Percentiles rank a stretch among this genome's conserved stretches.
These are phyloP conservation scores for Dinocampus coccinellae DNA, from an alignment of 2,888 invertebrate species.

Conservation along the genomic window DNA sequence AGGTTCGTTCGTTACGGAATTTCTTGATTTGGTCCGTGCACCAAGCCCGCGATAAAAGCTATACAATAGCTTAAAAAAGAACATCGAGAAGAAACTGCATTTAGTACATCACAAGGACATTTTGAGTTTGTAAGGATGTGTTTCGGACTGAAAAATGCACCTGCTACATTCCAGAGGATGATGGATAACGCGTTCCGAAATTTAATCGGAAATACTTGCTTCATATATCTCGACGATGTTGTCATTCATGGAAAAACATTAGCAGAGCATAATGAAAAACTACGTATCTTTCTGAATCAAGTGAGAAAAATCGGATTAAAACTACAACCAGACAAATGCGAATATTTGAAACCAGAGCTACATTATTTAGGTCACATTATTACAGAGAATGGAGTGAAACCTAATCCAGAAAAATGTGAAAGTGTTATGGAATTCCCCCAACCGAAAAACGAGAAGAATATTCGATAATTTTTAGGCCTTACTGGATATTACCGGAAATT, in stretches of 20 bases:
- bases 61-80: too few species aligned
- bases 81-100: conserved; percentile 31
- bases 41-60: too few species aligned
- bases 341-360: conserved; percentile 44
- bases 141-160: conserved; percentile 35
- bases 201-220: conserved; percentile 26
- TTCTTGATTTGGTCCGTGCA: too few species aligned
- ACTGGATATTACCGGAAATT: conserved; percentile 50
- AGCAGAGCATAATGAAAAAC: background rate
- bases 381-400: conserved; percentile 43
- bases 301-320: conserved; percentile 13
- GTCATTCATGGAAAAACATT: conserved; percentile 18
- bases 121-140: conserved; percentile 37
- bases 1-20: too few species aligned
- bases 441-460: background rate
- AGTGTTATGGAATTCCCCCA: background rate
- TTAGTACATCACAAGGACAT: conserved; percentile 29
- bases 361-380: conserved; percentile 52
- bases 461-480: conserved; percentile 45
- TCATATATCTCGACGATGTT: conserved; percentile 41
- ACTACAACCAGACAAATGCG: conserved; percentile 36
- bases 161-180: too few species aligned
- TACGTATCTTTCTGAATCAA: conserved; percentile 20
- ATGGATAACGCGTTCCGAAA: conserved; percentile 35
- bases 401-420: conserved; percentile 46